Evolutionary conservation across 2,888 invertebrate species (phyloP).

Genomic region (Drosophila quinaria): DNA sequence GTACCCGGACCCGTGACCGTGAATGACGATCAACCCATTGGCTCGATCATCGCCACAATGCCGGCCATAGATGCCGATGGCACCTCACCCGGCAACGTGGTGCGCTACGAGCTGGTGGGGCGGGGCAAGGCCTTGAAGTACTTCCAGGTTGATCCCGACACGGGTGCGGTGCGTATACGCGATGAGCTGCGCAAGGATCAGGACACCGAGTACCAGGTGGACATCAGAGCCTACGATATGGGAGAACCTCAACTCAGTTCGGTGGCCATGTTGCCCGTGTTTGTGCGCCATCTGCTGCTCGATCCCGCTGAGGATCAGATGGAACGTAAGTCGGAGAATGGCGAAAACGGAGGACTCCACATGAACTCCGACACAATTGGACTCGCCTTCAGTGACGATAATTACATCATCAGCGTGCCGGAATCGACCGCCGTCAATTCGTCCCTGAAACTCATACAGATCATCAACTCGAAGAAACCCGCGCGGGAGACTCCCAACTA

Average conservation of each 20-base stretch:
- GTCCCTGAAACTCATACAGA: slow-evolving; percentile 85
- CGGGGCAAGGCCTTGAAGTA: slow-evolving; percentile 93
- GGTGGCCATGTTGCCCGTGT: slow-evolving; percentile 92
- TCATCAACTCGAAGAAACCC: slow-evolving; percentile 85
- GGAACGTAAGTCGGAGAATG: slow-evolving; percentile 50
- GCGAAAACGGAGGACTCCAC: slow-evolving; percentile 74
- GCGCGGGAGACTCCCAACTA: slow-evolving; percentile 86
- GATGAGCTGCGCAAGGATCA: slow-evolving; percentile 94
- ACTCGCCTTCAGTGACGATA: slow-evolving; percentile 94
- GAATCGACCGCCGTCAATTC: slow-evolving; percentile 87
- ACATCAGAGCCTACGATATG: slow-evolving; percentile 94
- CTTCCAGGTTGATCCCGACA: slow-evolving; percentile 94
- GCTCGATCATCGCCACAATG: slow-evolving; percentile 92
- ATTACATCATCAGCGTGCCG: slow-evolving; percentile 92
- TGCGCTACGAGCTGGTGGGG: slow-evolving; percentile 92
- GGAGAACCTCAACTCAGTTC: slow-evolving; percentile 94
- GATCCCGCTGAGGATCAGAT: slow-evolving; percentile 87
- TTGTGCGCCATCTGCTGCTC: slow-evolving; percentile 92
- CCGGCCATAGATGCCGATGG: slow-evolving; percentile 94
- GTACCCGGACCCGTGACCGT: slow-evolving; percentile 93
- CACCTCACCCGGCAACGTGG: slow-evolving; percentile 93
- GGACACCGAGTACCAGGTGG: slow-evolving; percentile 95
- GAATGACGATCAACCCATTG: slow-evolving; percentile 93
- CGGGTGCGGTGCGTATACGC: slow-evolving; percentile 92
- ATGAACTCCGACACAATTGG: slow-evolving; percentile 86